Percentiles rank a stretch among this genome's conserved stretches.
phyloP scores from a whole-genome alignment of 2,888 invertebrate species.

The Drosophila lacicola region DNA sequence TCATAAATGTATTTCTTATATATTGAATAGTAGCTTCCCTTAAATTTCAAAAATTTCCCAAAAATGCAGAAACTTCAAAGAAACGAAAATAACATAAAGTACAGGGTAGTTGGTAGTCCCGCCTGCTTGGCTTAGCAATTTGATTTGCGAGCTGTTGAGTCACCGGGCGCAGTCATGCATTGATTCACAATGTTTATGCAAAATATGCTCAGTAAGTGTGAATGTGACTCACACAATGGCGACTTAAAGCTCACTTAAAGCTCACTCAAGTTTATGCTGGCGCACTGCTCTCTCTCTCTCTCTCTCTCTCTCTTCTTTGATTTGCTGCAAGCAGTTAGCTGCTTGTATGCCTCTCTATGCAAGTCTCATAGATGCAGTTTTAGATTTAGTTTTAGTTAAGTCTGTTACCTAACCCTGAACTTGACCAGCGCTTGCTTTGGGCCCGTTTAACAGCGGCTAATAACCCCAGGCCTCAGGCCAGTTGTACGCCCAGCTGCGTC shows the following conservation, averaged over 20 bases:
- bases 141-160: constrained; percentile 17
- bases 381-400: background rate
- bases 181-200: constrained; percentile 32
- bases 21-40: too few relatives aligned
- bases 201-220: constrained; percentile 25
- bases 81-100: background rate
- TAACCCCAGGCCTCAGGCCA: constrained; percentile 18
- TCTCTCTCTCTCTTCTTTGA: background rate
- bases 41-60: too few relatives aligned
- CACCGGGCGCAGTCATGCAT: constrained; percentile 15
- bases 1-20: too few relatives aligned
- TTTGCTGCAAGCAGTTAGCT: background rate
- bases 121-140: background rate
- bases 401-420: constrained; percentile 19
- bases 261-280: background rate
- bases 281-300: background rate
- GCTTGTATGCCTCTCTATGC: background rate
- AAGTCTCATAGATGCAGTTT: background rate
- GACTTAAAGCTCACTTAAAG: constrained; percentile 3
- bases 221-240: constrained; percentile 18
- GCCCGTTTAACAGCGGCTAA: constrained; percentile 21
- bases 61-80: background rate
- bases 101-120: constrained; percentile 3
- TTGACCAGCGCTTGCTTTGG: background rate
- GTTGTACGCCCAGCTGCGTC: background rate